Evolutionary conservation across 2,888 invertebrate genomes (phyloP).

Genomic region (Lydus trimaculatus): DNA sequence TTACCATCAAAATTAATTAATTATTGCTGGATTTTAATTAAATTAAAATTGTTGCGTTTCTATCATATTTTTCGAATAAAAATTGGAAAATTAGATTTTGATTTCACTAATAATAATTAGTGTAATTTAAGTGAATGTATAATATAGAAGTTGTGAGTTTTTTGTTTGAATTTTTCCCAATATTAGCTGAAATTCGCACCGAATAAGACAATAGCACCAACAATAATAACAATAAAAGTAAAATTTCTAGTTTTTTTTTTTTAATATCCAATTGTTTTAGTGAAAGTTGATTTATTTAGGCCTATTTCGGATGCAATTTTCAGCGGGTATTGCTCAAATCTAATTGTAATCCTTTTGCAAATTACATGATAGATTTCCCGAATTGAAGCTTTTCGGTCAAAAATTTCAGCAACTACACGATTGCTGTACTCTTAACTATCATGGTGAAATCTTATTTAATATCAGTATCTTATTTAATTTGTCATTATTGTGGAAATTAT

Average conservation of each 20-base stretch:
- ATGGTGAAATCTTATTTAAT: not conserved
- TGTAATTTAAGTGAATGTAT: not conserved
- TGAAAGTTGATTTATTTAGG: constrained; percentile 21
- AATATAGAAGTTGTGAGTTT: not conserved
- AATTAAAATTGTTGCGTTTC: not conserved
- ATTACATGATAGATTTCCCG: not conserved
- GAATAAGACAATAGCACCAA: constrained; percentile 23
- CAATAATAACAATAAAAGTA: constrained; percentile 27
- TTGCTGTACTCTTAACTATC: too few relatives aligned
- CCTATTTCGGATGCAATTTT: not conserved
- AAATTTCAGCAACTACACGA: too few relatives aligned
- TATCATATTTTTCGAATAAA: not conserved
- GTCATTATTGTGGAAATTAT: constrained; percentile 10
- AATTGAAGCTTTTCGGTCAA: not conserved
- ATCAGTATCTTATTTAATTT: constrained; percentile 12
- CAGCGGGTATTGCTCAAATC: not conserved
- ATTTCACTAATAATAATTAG: not conserved
- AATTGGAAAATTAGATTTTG: not conserved
- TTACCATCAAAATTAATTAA: not conserved
- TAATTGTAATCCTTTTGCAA: not conserved
- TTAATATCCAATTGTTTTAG: constrained; percentile 17
- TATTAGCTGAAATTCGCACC: constrained; percentile 30
- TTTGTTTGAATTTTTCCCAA: constrained; percentile 22
- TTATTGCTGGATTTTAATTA: not conserved
- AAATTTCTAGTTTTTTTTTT: constrained; percentile 29